Base-by-base conservation (phyloP, 2,113 vertebrate species). In the Eonycteris spelaea region DNA sequence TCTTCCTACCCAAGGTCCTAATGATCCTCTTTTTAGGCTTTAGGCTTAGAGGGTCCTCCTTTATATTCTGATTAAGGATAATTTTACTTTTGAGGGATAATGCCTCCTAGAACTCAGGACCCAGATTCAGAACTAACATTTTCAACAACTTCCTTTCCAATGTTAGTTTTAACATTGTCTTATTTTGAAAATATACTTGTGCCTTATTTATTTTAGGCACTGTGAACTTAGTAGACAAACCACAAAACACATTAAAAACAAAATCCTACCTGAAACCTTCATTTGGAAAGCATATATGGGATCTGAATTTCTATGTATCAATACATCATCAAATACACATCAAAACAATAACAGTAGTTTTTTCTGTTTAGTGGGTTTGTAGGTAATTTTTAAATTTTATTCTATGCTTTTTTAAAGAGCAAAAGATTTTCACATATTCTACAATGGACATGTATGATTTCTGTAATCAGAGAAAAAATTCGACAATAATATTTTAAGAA, bases 361-460 rank as follows among this genome's bases (percentile, higher is more conserved):
- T 89, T 65, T 82, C 82, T 86, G 21, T 10, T 43, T 55, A 35
- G 21, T 82, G 8, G 35, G 22, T 61, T 95, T 61, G 57, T 22
- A 59, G 40, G 22, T 70, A 48, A 86, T 59, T 95, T 86, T 74
- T 51, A 38, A 40, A 40, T 74, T 93, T 84, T 94, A 91, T 24
- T 92, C 30, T 91, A 38, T 48, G 15, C 45, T 82, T 73, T 30
- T 30, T 85, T 83, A 95, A 85, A 73, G 38, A 87, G 21, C 6
- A 93, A 90, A 89, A 91, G 71, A 68, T 70, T 86, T 86, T 89
- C 22, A 91, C 79, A 24, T 53, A 45, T 70, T 80, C 35, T 59
- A 92, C 40, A 78, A 38, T 79, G 73, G 74, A 63, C 28, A 89
- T 18, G 12, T 87, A 75, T 88, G 40, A 82, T 59, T 91, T 90